These are phyloP conservation scores for Dione vanillae DNA, from an alignment of 2,888 invertebrate genomes.

Conservation along the genomic window DNA sequence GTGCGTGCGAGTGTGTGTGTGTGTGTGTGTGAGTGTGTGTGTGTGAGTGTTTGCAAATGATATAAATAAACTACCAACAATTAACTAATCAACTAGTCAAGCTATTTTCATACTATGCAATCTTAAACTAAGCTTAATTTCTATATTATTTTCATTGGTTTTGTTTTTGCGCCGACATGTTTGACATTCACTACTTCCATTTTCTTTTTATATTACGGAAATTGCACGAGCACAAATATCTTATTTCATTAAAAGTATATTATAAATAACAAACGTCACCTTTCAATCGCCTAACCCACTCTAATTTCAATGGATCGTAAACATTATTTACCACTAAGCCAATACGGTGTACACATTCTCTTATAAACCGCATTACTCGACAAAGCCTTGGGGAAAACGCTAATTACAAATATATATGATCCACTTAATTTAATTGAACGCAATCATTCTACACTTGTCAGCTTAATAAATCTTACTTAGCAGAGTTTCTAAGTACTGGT, in stretches of 20 bases:
- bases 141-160: neutral
- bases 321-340: constrained; percentile 15
- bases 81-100: too few species aligned
- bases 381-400: neutral
- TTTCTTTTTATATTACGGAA: neutral
- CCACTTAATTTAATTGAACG: constrained; percentile 26
- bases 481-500: constrained; percentile 15
- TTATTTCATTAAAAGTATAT: neutral
- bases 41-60: too few species aligned
- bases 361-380: neutral
- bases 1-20: too few species aligned
- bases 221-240: neutral
- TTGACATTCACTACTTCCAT: too few species aligned
- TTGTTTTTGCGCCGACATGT: too few species aligned
- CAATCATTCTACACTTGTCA: constrained; percentile 26
- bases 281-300: neutral
- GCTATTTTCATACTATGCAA: too few species aligned
- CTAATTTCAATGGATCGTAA: constrained; percentile 14
- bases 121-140: neutral
- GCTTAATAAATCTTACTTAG: constrained; percentile 22
- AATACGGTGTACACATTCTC: neutral
- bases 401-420: constrained; percentile 25
- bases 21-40: too few species aligned
- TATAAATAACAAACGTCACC: neutral
- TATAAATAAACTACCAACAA: too few species aligned